Conservation (phyloP, 2,797 vertebrate species). For the Tadarida brasiliensis region DNA sequence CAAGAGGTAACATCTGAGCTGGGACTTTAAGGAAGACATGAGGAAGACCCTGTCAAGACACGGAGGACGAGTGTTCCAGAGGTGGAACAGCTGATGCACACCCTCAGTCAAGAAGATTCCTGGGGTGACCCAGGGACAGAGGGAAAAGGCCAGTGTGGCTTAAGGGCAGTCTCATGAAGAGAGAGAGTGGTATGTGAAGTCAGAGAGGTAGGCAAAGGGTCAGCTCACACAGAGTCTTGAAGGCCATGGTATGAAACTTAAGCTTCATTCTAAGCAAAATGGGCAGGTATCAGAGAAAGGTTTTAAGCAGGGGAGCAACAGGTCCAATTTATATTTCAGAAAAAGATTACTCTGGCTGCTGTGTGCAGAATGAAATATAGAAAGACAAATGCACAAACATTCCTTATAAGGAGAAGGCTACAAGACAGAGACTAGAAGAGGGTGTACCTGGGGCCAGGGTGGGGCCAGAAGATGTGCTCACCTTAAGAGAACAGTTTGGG, state of each 20-base stretch:
- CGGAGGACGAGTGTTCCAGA: not conserved
- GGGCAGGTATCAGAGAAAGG: not conserved
- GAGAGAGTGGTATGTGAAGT: not conserved
- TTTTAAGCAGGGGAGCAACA: not conserved
- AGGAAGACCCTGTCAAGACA: not conserved
- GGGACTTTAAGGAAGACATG: not conserved
- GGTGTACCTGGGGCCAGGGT: not conserved
- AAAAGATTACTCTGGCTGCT: not conserved
- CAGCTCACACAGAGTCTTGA: not conserved
- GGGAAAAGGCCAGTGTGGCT: not conserved
- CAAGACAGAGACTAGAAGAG: not conserved
- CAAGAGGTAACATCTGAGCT: not conserved
- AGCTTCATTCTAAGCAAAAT: conserved; percentile 17
- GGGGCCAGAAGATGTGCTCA: not conserved
- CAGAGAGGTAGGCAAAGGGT: not conserved
- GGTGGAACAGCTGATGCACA: not conserved
- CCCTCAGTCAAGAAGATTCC: not conserved
- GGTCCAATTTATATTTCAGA: conserved; percentile 27
- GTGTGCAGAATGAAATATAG: not conserved
- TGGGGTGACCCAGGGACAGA: not conserved
- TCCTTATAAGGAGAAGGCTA: not conserved
- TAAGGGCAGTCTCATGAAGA: not conserved
- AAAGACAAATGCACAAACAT: not conserved
- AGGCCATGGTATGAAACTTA: not conserved
- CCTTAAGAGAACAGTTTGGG: not conserved